Percentiles rank a stretch among this genome's conserved stretches.
Evolutionary conservation across 2,797 vertebrate genomes (phyloP).

Genomic region (Micrastur ruficollis): DNA sequence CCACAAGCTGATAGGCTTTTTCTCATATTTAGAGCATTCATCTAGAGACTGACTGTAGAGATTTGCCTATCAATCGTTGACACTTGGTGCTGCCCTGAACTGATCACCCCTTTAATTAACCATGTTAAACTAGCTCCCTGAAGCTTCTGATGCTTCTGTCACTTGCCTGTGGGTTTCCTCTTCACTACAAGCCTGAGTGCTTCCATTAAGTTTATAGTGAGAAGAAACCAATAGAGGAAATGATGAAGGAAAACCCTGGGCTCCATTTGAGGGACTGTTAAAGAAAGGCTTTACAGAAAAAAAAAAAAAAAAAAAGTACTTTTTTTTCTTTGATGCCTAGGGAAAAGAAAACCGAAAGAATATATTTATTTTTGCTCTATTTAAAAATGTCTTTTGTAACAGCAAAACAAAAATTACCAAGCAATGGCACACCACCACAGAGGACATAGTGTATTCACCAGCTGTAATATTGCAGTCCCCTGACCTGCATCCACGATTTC

Average conservation of each 20-base stretch:
- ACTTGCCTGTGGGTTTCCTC: constrained; percentile 33
- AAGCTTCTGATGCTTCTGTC: constrained; percentile 51
- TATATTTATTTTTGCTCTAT: not conserved
- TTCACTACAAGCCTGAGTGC: constrained; percentile 40
- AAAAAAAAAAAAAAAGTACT: not conserved
- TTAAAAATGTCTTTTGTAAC: not conserved
- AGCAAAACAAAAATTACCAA: not conserved
- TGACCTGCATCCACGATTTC: not conserved
- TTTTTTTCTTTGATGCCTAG: not conserved
- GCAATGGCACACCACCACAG: not conserved
- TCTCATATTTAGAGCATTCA: not conserved
- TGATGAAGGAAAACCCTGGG: constrained; percentile 48
- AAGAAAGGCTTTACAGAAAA: not conserved
- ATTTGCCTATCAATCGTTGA: constrained; percentile 34
- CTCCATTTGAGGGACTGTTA: constrained; percentile 25
- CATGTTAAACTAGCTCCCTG: constrained; percentile 53
- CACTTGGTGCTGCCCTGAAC: constrained; percentile 39
- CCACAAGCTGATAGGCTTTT: not conserved
- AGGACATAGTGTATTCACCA: not conserved
- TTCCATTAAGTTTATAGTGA: constrained; percentile 55
- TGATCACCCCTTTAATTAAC: constrained; percentile 62
- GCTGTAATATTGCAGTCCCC: not conserved
- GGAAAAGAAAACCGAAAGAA: not conserved
- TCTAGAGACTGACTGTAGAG: not conserved
- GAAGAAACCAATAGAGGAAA: constrained; percentile 53